Evolutionary conservation across 1,140 invertebrate genomes (phyloP).

Genomic region (Druon quercuslanigerum): DNA sequence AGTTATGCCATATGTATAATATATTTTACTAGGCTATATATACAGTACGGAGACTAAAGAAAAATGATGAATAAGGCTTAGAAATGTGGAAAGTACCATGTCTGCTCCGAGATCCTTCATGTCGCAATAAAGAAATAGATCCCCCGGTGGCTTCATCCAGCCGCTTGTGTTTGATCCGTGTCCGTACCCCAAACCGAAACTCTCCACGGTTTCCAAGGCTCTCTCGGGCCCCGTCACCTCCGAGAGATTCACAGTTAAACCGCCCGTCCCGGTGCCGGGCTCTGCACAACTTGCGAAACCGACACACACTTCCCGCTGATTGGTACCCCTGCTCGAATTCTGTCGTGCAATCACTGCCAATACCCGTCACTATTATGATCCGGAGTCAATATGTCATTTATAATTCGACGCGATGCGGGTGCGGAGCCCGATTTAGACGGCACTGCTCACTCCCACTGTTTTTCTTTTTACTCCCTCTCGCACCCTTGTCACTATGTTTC

Average conservation of each 20-base stretch:
- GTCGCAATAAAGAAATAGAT: constrained; percentile 82
- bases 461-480: not conserved
- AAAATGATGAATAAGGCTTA: too few relatives aligned
- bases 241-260: constrained; percentile 68
- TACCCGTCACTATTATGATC: constrained; percentile 41
- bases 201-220: constrained; percentile 76
- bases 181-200: constrained; percentile 71
- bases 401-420: constrained; percentile 35
- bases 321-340: constrained; percentile 32
- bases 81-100: constrained; percentile 76
- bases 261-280: constrained; percentile 60
- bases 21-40: too few relatives aligned
- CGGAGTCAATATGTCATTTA: constrained; percentile 21
- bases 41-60: too few relatives aligned
- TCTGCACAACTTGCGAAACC: constrained; percentile 45
- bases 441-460: constrained; percentile 39
- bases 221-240: constrained; percentile 67
- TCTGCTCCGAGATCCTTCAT: constrained; percentile 86
- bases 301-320: constrained; percentile 37
- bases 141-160: constrained; percentile 82
- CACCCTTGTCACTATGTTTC: not conserved
- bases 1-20: too few relatives aligned
- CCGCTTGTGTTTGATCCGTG: constrained; percentile 71
- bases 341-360: constrained; percentile 42
- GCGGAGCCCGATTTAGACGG: constrained; percentile 45